phyloP scores from a whole-genome alignment of 2,113 vertebrate genomes.

The Condylura cristata region DNA sequence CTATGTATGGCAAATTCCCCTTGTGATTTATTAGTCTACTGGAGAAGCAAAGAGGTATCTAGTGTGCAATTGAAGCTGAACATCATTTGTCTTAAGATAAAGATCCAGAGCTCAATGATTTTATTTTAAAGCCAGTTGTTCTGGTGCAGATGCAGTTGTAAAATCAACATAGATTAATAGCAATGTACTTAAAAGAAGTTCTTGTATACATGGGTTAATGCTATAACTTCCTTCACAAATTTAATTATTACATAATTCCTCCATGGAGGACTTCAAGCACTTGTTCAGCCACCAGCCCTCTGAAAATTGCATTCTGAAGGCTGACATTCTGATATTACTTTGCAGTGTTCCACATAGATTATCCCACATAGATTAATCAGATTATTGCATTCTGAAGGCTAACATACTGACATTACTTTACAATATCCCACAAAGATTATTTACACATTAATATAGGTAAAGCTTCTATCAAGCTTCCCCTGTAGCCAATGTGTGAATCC shows the following conservation, averaged over 20 bases:
- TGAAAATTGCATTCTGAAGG: background rate
- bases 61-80: background rate
- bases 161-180: background rate
- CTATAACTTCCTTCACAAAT: background rate
- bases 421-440: background rate
- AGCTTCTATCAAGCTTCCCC: background rate
- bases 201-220: background rate
- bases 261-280: background rate
- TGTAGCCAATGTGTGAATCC: background rate
- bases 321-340: too few species aligned
- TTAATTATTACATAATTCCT: background rate
- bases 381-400: background rate
- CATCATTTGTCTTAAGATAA: background rate
- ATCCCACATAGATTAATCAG: too few species aligned
- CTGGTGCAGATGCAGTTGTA: background rate
- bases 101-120: background rate
- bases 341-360: background rate
- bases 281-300: background rate
- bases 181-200: background rate
- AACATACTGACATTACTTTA: too few species aligned
- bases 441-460: background rate
- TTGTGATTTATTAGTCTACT: background rate
- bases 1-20: background rate
- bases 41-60: background rate
- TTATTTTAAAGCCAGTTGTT: background rate